Base-by-base conservation (phyloP, 2,797 vertebrate species). In the Eleutherodactylus coqui region DNA sequence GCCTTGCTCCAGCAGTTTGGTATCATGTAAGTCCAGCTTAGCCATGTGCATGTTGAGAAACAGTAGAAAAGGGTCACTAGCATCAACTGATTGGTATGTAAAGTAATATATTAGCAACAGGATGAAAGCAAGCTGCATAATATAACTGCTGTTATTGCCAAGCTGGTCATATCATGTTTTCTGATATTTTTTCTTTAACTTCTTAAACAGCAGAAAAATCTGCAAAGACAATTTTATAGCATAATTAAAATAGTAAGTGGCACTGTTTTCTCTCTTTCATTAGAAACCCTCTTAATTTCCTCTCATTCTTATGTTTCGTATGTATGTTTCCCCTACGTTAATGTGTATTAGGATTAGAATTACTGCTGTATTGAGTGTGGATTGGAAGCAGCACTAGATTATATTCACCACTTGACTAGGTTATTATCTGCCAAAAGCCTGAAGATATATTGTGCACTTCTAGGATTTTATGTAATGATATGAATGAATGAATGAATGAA, bases 1-100 rank as follows among this genome's bases (percentile, higher is more conserved):
- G 55, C 43, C 67, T 88, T 72, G 51, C 55, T 8, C 84, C 34
- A 82, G 1, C 13, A 78, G 58, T 38, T 41, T 34, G 41, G 53
- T 19, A 79, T 79, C 51, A 53, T 64, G 64, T 34, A 82, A 70
- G 79, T 82, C 53, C 45, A 76, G 29, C 17, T 34, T 60, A 27
- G 41, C 11, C 41, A 6, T 58, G 36, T 27, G 58, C 16, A 58
- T 43, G n/a, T 60, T 85, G 76, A 70, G 38, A 60, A 58, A 24
- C 47, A 14, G n/a, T 11, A 60, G 32, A 60, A 73, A 73, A 45
- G 70, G 70, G 70, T 73, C 43, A 73, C 70, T 29, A 69, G 34
- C 45, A 69, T 53, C 58, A 21, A 53, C 29, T 75, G 38, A 83
- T 62, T 75, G 32, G 36, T n/a, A 43, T 64, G 29, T 76, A 75